Conservation (phyloP, 37 sponge, comb jelly and placozoan species). For the Chondrosia reniformis region DNA sequence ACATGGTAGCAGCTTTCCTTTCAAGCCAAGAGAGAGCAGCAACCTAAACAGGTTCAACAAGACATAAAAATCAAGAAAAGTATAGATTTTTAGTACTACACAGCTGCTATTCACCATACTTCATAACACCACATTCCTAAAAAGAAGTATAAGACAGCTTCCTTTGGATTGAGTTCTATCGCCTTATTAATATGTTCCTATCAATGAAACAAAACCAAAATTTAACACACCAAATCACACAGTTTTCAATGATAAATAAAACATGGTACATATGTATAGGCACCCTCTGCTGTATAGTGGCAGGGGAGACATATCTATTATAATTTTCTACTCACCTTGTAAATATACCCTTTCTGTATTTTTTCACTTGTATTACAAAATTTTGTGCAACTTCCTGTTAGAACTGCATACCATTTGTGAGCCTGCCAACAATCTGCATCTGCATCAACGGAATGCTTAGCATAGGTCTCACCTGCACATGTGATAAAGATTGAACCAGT, state of each 20-base stretch:
- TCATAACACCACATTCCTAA: constrained; percentile 65
- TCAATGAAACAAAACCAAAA: not conserved
- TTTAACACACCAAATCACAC: not conserved
- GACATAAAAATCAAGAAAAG: not conserved
- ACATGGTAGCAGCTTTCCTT: constrained; percentile 59
- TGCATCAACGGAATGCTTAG: too few species aligned
- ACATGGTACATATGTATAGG: not conserved
- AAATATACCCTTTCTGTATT: constrained; percentile 45
- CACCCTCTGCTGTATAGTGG: not conserved
- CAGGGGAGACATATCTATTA: not conserved
- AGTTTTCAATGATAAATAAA: not conserved
- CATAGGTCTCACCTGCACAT: too few species aligned
- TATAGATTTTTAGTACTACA: not conserved
- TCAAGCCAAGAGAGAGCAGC: constrained; percentile 71
- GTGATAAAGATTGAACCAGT: too few species aligned
- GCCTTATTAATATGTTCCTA: constrained; percentile 75
- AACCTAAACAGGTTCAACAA: constrained; percentile 24
- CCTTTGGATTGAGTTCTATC: constrained; percentile 32
- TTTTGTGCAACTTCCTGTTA: constrained; percentile 32
- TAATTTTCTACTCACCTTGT: constrained; percentile 35
- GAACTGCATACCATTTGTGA: constrained; percentile 66
- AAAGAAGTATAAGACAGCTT: constrained; percentile 42
- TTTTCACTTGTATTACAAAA: constrained; percentile 47
- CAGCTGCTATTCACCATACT: constrained; percentile 9
- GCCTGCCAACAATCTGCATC: constrained; percentile 47